These are phyloP conservation scores for Vannuccia rotundouncinata DNA, from an alignment of 2,888 invertebrate species.

Conservation along the genomic window DNA sequence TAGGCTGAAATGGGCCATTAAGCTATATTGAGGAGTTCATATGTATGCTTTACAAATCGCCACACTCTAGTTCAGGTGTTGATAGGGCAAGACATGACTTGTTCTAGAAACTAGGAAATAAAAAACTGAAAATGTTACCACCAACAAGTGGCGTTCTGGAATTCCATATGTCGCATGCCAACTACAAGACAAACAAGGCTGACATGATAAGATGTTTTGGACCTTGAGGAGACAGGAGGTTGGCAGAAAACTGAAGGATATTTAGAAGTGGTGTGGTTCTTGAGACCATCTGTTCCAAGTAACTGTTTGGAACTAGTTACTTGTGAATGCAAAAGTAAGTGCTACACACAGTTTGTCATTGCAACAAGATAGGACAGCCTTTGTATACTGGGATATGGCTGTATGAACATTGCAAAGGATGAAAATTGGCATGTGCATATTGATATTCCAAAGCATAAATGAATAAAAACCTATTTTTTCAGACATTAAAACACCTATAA, in stretches of 20 bases:
- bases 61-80: conserved; percentile 31
- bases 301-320: conserved; percentile 34
- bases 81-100: conserved; percentile 12
- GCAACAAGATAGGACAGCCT: not conserved
- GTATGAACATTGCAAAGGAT: not conserved
- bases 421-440: not conserved
- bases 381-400: not conserved
- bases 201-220: conserved; percentile 19
- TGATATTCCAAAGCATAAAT: conserved; percentile 14
- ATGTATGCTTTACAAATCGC: conserved; percentile 35
- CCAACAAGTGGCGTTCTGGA: conserved; percentile 40
- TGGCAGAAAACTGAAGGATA: not conserved
- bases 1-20: conserved; percentile 32
- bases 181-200: conserved; percentile 38
- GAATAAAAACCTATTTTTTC: conserved; percentile 14
- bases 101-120: conserved; percentile 37
- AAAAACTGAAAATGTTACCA: conserved; percentile 34
- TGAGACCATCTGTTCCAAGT: conserved; percentile 37
- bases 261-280: conserved; percentile 37
- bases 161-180: conserved; percentile 35
- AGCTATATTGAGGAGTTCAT: conserved; percentile 36
- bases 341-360: not conserved
- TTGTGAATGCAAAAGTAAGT: conserved; percentile 17
- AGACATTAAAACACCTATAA: not conserved
- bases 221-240: conserved; percentile 25